Evolutionary conservation across 2,797 vertebrate genomes (phyloP), one percentile per base, ranked within the genome.

Genomic region (Percopsis omiscomaycus): DNA sequence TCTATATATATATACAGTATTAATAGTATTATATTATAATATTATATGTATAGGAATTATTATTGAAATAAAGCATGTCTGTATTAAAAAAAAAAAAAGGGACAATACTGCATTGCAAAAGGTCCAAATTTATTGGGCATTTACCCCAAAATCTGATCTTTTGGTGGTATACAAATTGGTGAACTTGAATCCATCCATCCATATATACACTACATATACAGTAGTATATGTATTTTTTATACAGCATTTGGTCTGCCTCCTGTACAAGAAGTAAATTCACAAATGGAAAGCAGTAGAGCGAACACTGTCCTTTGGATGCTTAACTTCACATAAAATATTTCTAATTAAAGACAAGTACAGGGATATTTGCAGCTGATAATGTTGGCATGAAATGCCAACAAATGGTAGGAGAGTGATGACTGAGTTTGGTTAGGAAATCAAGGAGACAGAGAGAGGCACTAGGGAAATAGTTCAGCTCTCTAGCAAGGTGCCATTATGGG

Each of bases 291-390:
- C 32, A 37, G 5, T 8, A 37, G 32, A 37, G 32, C 8, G 8
- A 37, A 37, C 32, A 37, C 5, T 6, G 32, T 37, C 32, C n/a
- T n/a, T n/a, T n/a, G n/a, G n/a, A 87, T 86, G 87, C 75, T 76
- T 78, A 80, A 85, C 81, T 81, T 89, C 80, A 83, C 79, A 87
- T 84, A 84, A 89, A 85, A 78, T 75, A 79, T 85, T 75, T 88
- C 85, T 89, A 88, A 91, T 90, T 90, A 91, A 84, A 87, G 85
- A 89, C 82, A 82, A 88, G 80, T 75, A 69, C 72, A 74, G 77
- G 84, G 86, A 81, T 84, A 83, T 88, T 89, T 89, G 75, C 52
- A 55, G 87, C 86, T 88, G 82, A 88, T 91, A 87, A 86, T 89
- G 86, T 84, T 89, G 78, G 85, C 75, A 85, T 68, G 65, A 81